Evolutionary conservation across 2,113 vertebrate species (phyloP), one percentile per base, ranked within the genome.

Genomic region (Verasper variegatus): DNA sequence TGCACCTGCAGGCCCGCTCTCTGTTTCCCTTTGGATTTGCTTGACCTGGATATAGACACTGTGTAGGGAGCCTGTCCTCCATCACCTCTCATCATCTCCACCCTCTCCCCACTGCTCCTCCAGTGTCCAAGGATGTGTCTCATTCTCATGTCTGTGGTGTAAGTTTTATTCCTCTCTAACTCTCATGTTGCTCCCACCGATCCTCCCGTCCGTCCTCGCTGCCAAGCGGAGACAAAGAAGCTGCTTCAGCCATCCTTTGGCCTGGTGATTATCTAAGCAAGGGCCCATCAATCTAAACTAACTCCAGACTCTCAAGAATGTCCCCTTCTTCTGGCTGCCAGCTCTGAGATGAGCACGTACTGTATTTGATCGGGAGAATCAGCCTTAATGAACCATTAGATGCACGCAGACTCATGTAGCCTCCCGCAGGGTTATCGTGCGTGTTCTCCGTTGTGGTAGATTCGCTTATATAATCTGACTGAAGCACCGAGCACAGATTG

Each of bases 171-270:
- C 80, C 86, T 86, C 74, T 86, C 74, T 76, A 79, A 90, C 80
- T 82, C 82, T 91, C 82, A 80, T 86, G 83, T 90, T 90, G 88
- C 82, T 81, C 82, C 87, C 84, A 84, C 81, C 80, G 72, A 87
- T 86, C 88, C 86, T 87, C 83, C 84, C 76, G 21, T 85, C 76
- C 81, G 49, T 35, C 75, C 55, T 45, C 62, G 54, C 85, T 90
- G 91, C 87, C 91, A 91, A 92, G 83, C 58, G 26, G 55, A 91
- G 88, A 90, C 87, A 92, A 92, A 93, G 90, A 89, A 82, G 86
- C 89, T 86, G 84, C 90, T 92, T 88, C 84, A 89, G 76, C 77
- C 77, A 68, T 87, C 78, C 85, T 90, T 92, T 90, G 81, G 89
- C 86, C 80, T 83, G 76, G 84, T 89, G 85, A 92, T 93, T 91